phyloP scores from a whole-genome alignment of 2,888 invertebrate genomes.

The Tetragonula carbonaria region DNA sequence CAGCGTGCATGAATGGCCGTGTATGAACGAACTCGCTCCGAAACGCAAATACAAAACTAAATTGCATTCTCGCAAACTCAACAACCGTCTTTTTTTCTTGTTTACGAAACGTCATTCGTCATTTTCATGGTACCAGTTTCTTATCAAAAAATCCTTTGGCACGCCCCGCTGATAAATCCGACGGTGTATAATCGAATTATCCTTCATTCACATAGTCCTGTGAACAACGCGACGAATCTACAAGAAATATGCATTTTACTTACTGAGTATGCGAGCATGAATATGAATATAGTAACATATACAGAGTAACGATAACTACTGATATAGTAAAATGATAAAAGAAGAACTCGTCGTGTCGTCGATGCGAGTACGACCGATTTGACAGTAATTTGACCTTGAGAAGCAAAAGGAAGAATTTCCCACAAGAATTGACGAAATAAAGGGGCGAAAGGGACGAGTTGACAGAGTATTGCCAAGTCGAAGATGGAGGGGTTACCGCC shows the following conservation, averaged over 20 bases:
- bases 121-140: background rate
- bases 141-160: background rate
- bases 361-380: too few relatives aligned
- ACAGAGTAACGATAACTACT: background rate
- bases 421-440: background rate
- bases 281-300: too few relatives aligned
- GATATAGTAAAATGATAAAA: background rate
- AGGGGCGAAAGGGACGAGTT: background rate
- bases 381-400: background rate
- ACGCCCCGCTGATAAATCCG: too few relatives aligned
- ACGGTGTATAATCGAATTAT: background rate
- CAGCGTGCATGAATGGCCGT: background rate
- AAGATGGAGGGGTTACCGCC: constrained; percentile 50
- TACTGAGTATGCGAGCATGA: too few relatives aligned
- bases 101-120: background rate
- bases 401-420: background rate
- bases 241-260: background rate
- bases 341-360: background rate
- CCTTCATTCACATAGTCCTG: background rate
- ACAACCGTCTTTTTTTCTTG: background rate
- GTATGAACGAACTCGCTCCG: background rate
- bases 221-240: background rate
- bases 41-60: background rate
- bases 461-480: constrained; percentile 12
- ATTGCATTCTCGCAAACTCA: background rate